Evolutionary conservation across 2,888 invertebrate species (phyloP), one percentile per base, ranked within the genome.

Genomic region (Isoperla grammatica): DNA sequence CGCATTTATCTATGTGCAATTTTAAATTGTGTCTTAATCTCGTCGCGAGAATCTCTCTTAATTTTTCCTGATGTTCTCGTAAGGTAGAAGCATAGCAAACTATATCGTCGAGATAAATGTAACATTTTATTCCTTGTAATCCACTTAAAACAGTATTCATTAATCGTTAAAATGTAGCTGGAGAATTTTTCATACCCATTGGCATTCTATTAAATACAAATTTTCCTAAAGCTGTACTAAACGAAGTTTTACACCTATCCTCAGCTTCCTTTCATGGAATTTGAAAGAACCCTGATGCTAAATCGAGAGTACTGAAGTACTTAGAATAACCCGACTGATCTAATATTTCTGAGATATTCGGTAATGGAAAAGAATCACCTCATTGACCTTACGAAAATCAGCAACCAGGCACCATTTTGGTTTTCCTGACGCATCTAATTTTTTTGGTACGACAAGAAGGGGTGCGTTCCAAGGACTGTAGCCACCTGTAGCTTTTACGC

Each of bases 121-220:
- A 56, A 42, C 65, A 63, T 9, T 39, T 59, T 20, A 59, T 49
- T 57, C 62, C 64, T 42, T 64, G 58, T 13, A 65, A 57, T 22
- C 63, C 64, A 6, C 43, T 43, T 17, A 67, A 54, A 8, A 63
- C 60, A 13, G 23, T 48, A 29, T 67, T 64, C 65, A 68, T 67
- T n/a, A 64, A 54, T 3, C 67, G 40, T 37, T 65, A 63, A 56
- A 67, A 67, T 3, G 64, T 67, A n/a, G 64, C 61, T 6, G 65
- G 65, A 8, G 65, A 63, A 40, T 63, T 64, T 15, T 50, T 55
- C 1, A 66, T 39, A 1, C 66, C 65, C 59, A 66, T 65, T 4
- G 59, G 35, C 57, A 57, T 56, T 54, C 15, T 6, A 5, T 13
- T 57, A 19, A 50, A 57, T 19, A 22, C 4, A n/a, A 17, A 57